A percentile compares a stretch with the other conserved stretches of the same genome.
Evolutionary conservation across 2,888 invertebrate genomes (phyloP).

Genomic region (Dysmachus trigonus): DNA sequence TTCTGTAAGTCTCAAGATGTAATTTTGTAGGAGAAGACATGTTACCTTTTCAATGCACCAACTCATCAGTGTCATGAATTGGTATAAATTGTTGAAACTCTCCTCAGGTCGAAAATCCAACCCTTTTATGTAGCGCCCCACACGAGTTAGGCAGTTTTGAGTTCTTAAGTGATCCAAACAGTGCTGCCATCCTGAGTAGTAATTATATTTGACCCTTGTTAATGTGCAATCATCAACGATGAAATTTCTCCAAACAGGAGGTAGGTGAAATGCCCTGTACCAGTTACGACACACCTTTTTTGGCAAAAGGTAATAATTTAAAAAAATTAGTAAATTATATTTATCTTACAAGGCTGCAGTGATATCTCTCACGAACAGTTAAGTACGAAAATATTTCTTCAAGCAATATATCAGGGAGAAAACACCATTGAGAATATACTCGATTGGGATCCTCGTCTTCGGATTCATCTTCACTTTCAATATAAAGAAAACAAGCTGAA

Average conservation of each 20-base stretch:
- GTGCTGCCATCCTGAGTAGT: conserved; percentile 83
- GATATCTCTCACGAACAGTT: conserved; percentile 74
- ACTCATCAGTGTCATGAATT: conserved; percentile 83
- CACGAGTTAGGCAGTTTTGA: conserved; percentile 74
- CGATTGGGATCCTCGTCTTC: conserved; percentile 60
- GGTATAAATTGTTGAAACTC: conserved; percentile 83
- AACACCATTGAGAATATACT: conserved; percentile 70
- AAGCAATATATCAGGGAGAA: conserved; percentile 76
- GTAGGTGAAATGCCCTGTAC: conserved; percentile 76
- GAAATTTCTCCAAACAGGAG: conserved; percentile 80
- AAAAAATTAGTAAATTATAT: not conserved
- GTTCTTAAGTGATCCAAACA: conserved; percentile 79
- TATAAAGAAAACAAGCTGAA: conserved; percentile 67
- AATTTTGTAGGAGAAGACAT: not conserved
- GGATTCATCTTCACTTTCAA: conserved; percentile 64
- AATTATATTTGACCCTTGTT: conserved; percentile 79
- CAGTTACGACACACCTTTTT: conserved; percentile 66
- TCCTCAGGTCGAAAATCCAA: conserved; percentile 77
- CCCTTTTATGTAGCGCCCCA: conserved; percentile 73
- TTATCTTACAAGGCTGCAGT: conserved; percentile 74
- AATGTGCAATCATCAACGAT: conserved; percentile 76
- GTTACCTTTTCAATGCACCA: conserved; percentile 73
- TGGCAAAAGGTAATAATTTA: not conserved
- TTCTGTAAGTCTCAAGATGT: not conserved
- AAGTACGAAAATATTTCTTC: conserved; percentile 78